Conservation (phyloP, 2,797 vertebrate species). For the Tenualosa thibaudeaui region DNA sequence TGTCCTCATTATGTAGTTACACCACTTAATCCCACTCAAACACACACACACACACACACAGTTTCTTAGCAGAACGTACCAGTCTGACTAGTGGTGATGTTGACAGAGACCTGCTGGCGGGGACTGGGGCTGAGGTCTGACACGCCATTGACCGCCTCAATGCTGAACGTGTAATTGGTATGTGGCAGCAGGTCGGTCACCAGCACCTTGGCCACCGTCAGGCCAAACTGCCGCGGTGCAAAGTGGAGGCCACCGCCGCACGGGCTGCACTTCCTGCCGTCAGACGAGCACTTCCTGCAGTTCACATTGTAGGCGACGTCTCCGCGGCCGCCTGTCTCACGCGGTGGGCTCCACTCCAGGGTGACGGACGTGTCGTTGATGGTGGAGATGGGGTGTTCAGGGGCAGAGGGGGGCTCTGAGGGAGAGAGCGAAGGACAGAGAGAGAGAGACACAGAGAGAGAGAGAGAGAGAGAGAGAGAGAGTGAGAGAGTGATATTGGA, state of each 20-base stretch:
- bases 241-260: slow-evolving; percentile 79
- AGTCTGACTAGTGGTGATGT: slow-evolving; percentile 81
- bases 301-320: slow-evolving; percentile 78
- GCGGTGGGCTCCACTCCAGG: slow-evolving; percentile 78
- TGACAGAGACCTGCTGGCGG: slow-evolving; percentile 72
- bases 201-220: slow-evolving; percentile 66
- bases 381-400: slow-evolving; percentile 79
- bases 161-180: slow-evolving; percentile 80
- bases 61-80: slow-evolving; percentile 60
- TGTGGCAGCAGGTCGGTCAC: slow-evolving; percentile 79
- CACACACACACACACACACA: slow-evolving; percentile 27
- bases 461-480: not conserved
- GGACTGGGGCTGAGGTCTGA: slow-evolving; percentile 73
- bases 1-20: not conserved
- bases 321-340: slow-evolving; percentile 74
- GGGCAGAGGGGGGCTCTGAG: slow-evolving; percentile 77
- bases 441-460: not conserved
- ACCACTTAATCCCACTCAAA: not conserved
- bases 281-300: slow-evolving; percentile 75
- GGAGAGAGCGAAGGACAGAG: not conserved
- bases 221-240: slow-evolving; percentile 77
- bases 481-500: not conserved
- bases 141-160: slow-evolving; percentile 80
- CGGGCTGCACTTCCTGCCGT: slow-evolving; percentile 69
- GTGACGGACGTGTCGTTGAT: slow-evolving; percentile 81